Evolutionary conservation across 2,113 vertebrate species (phyloP).

Genomic region (Apteryx mantelli): DNA sequence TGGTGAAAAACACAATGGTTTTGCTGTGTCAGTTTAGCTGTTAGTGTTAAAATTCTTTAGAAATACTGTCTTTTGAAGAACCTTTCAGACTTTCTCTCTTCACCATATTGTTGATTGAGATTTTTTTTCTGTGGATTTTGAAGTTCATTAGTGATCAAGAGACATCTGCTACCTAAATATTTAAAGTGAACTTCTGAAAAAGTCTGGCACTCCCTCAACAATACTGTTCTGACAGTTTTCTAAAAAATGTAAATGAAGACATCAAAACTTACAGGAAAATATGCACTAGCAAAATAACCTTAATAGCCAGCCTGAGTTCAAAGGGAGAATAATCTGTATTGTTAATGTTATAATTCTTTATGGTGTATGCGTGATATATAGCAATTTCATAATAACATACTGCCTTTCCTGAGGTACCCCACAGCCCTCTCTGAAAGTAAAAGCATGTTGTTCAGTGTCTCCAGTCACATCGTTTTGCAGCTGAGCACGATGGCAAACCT

Average conservation of each 20-base stretch:
- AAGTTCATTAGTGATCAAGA: conserved; percentile 33
- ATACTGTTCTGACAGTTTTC: neutral
- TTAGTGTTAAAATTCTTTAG: conserved; percentile 60
- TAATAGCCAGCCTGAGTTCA: neutral
- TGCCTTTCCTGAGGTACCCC: neutral
- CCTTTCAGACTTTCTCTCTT: conserved; percentile 57
- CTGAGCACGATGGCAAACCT: neutral
- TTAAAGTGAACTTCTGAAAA: conserved; percentile 43
- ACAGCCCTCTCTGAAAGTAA: neutral
- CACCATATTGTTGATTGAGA: conserved; percentile 65
- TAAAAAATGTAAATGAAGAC: neutral
- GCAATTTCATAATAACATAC: neutral
- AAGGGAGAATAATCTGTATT: neutral
- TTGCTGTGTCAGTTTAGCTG: conserved; percentile 80
- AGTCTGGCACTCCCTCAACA: neutral
- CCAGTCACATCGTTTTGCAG: neutral
- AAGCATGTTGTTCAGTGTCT: accelerated
- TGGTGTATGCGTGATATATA: accelerated
- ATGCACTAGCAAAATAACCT: neutral
- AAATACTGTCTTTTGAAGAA: conserved; percentile 75
- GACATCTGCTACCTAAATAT: conserved; percentile 53
- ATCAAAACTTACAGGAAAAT: neutral
- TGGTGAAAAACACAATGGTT: conserved; percentile 86
- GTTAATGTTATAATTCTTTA: neutral
- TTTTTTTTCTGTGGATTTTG: conserved; percentile 59